phyloP scores from a whole-genome alignment of 2,888 invertebrate species.

The Gnatocerus cornutus region DNA sequence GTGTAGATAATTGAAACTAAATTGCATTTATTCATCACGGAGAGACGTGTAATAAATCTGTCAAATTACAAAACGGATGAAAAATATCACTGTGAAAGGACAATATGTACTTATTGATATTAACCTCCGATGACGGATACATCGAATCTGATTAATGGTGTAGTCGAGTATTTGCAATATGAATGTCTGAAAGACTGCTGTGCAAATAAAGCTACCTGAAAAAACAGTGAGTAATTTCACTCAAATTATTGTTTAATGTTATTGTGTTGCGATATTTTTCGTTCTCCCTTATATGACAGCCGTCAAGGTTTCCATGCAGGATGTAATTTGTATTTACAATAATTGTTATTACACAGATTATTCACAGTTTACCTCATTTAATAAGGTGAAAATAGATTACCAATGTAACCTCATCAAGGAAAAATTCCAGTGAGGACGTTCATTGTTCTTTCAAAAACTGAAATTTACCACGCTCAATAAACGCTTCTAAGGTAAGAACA shows the following conservation, averaged over 20 bases:
- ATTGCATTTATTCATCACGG: conserved; percentile 32
- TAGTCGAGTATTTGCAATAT: conserved; percentile 10
- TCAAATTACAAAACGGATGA: conserved; percentile 37
- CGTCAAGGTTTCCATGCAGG: conserved; percentile 43
- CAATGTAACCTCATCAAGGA: conserved; percentile 10
- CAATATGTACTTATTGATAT: conserved; percentile 38
- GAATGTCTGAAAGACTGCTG: conserved; percentile 23
- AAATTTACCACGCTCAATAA: no score
- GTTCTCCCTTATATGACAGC: conserved; percentile 41
- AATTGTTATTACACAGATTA: conserved; percentile 43
- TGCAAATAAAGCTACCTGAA: conserved; percentile 26
- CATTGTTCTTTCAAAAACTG: no score
- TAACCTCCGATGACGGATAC: conserved; percentile 36
- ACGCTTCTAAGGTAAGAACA: no score
- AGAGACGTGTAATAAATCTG: conserved; percentile 29
- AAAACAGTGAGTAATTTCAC: conserved; percentile 32
- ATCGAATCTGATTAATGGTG: conserved; percentile 38
- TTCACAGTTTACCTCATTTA: conserved; percentile 46
- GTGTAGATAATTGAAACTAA: conserved; percentile 33
- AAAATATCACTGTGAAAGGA: conserved; percentile 39
- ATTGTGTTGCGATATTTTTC: conserved; percentile 29
- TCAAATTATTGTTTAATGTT: conserved; percentile 39
- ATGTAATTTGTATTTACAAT: conserved; percentile 44
- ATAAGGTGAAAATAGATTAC: conserved; percentile 37
- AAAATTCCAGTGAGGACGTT: conserved; percentile 2